Evolutionary conservation across 1,140 invertebrate species (phyloP).

Genomic region (Drosophila ficusphila): DNA sequence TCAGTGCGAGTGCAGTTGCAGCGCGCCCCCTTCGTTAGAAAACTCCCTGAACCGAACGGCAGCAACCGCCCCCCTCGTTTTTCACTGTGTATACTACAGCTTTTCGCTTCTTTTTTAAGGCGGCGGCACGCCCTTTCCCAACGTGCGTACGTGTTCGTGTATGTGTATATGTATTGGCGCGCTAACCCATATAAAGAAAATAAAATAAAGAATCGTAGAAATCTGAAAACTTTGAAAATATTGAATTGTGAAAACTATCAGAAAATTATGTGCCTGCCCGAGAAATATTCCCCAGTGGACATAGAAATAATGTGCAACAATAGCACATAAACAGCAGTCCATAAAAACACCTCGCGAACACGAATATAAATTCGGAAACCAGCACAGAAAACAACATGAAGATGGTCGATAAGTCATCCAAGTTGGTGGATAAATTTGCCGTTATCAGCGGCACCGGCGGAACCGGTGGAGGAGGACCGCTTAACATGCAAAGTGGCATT

Average conservation of each 20-base stretch:
- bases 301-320: slow-evolving; percentile 48
- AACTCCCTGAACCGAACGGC: neutral
- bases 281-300: slow-evolving; percentile 26
- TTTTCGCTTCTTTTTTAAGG: slow-evolving; percentile 45
- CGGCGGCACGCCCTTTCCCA: slow-evolving; percentile 54
- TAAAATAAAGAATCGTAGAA: too few relatives aligned
- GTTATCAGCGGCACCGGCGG: slow-evolving; percentile 53
- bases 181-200: slow-evolving; percentile 4
- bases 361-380: slow-evolving; percentile 3
- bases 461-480: slow-evolving; percentile 12
- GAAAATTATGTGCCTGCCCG: slow-evolving; percentile 31
- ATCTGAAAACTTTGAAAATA: slow-evolving; percentile 11
- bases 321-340: slow-evolving; percentile 39
- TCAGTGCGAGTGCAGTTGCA: slow-evolving; percentile 70
- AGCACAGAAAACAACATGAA: slow-evolving; percentile 61
- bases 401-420: slow-evolving; percentile 83
- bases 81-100: slow-evolving; percentile 60
- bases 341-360: slow-evolving; percentile 21
- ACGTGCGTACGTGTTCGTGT: slow-evolving; percentile 9
- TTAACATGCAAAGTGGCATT: slow-evolving; percentile 20
- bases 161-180: slow-evolving; percentile 15
- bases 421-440: slow-evolving; percentile 81
- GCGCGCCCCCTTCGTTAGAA: slow-evolving; percentile 17
- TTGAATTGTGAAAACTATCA: slow-evolving; percentile 20
- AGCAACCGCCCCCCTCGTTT: slow-evolving; percentile 26